Evolutionary conservation across 2,888 invertebrate species (phyloP), one percentile per base, ranked within the genome.

Genomic region (Diaperis boleti): DNA sequence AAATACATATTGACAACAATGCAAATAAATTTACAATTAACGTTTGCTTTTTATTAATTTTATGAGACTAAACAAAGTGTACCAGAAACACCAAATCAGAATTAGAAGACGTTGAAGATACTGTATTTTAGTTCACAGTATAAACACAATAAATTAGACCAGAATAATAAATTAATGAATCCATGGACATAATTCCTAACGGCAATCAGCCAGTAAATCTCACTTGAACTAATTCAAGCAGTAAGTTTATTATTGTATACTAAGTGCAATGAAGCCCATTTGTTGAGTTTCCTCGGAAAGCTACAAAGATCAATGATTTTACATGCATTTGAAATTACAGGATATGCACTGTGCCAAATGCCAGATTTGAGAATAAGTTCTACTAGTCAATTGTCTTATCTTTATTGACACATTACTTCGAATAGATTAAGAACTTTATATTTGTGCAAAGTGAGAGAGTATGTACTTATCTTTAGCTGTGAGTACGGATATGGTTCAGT

Each of bases 271-370:
- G 35, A 33, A 15, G 20, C 17, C 49, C 49, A 49, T 49, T 49
- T 35, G 49, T 49, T 18, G 20, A 35, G 49, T 35, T 49, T 49
- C 49, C 49, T 49, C 13, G 10, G 7, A 8, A 18, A 33, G 35
- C 20, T 33, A n/a, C 20, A 49, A 35, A 26, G 47, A 47, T 47
- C 47, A 33, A 49, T 49, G 33, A 20, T 20, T 39, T 52, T 52
- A 52, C 39, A 39, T 39, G 52, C 26, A 37, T 37, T 18, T 52
- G 52, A 37, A 52, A 52, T 37, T 52, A 26, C 26, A 37, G 52
- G 20, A 33, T 49, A 17, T 49, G 17, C 49, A 49, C 35, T 35
- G 13, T 33, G 49, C 15, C 31, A 49, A 49, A 52, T 29, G 26
- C 14, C 15, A 26, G 39, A 20, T 26, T 13, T 26, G 39, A 37